Percentiles rank a stretch among this genome's conserved stretches.
These are phyloP conservation scores for Lycodopsis pacificus DNA, from an alignment of 2,797 vertebrate species.

Conservation along the genomic window DNA sequence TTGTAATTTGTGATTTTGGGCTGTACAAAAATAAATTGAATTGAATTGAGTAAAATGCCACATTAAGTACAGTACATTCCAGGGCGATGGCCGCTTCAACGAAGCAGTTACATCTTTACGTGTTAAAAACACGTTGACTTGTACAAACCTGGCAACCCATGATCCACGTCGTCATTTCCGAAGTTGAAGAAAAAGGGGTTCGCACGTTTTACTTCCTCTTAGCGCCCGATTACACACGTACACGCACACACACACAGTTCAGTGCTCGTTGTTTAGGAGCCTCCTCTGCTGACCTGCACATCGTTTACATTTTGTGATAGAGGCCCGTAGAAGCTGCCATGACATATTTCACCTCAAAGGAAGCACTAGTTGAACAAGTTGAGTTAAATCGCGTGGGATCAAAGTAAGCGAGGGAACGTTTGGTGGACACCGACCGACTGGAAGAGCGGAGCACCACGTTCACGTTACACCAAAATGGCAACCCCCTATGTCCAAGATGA, in stretches of 20 bases:
- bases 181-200: constrained; percentile 38
- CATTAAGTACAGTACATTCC: background rate
- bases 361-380: constrained; percentile 5
- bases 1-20: too few relatives aligned
- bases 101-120: background rate
- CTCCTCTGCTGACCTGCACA: background rate
- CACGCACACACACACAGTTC: too few relatives aligned
- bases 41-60: background rate
- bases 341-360: constrained; percentile 6
- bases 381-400: constrained; percentile 1
- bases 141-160: constrained; percentile 68
- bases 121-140: background rate
- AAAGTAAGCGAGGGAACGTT: constrained; percentile 12
- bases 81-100: background rate
- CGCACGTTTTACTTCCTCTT: constrained; percentile 35
- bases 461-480: constrained; percentile 90
- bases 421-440: background rate
- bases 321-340: constrained; percentile 29
- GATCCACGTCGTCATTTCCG: constrained; percentile 79
- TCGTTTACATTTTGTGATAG: background rate
- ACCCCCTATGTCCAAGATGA: constrained; percentile 96
- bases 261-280: background rate
- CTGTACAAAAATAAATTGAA: too few relatives aligned
- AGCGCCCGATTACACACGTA: background rate
- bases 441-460: constrained; percentile 79